Evolutionary conservation across 2,113 vertebrate genomes (phyloP).

Genomic region (Pyxicephalus adspersus): DNA sequence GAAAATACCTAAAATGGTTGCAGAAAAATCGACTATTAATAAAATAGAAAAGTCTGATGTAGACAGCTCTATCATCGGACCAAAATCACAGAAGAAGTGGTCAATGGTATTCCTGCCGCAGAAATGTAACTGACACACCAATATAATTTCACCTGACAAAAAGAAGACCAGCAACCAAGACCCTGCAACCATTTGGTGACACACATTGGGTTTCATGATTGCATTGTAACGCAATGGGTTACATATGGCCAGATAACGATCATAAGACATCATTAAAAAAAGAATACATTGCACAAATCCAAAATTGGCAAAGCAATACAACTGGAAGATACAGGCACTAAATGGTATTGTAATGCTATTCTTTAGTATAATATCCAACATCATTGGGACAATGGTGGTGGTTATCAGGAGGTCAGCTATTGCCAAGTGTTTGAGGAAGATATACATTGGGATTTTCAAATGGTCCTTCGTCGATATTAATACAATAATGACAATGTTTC

Average conservation of each 20-base stretch:
- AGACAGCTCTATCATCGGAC: constrained; percentile 51
- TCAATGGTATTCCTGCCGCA: constrained; percentile 56
- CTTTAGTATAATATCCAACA: not conserved
- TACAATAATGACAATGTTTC: not conserved
- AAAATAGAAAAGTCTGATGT: constrained; percentile 33
- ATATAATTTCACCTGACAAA: not conserved
- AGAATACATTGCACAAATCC: not conserved
- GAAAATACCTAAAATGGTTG: constrained; percentile 39
- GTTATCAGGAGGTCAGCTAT: constrained; percentile 11
- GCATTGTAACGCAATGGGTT: not conserved
- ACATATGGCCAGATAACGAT: constrained; percentile 60
- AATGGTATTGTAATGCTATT: constrained; percentile 55
- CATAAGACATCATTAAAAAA: constrained; percentile 60
- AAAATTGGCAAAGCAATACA: not conserved
- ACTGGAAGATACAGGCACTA: not conserved
- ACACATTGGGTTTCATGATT: not conserved
- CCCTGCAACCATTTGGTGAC: not conserved
- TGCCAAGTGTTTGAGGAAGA: constrained; percentile 27
- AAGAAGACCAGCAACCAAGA: constrained; percentile 40
- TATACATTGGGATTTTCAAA: constrained; percentile 13
- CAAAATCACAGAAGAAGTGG: constrained; percentile 54
- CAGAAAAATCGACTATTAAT: constrained; percentile 1
- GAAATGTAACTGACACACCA: constrained; percentile 48
- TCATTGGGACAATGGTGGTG: not conserved
- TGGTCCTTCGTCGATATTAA: not conserved